Base-by-base conservation (phyloP, 2,797 vertebrate genomes). In the Phataginus tetradactyla region DNA sequence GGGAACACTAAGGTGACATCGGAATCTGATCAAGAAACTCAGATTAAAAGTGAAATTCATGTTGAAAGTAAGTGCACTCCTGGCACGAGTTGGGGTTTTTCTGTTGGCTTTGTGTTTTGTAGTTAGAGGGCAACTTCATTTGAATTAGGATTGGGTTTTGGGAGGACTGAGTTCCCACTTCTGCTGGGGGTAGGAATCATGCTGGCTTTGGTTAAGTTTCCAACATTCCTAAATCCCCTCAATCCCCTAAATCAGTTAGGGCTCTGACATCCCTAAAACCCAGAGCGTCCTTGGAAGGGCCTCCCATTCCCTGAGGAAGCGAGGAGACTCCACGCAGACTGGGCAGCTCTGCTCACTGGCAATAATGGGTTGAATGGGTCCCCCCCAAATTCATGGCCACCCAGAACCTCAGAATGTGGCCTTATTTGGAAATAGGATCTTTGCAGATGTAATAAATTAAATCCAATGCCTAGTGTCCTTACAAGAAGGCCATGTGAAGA, bases 21-120 rank as follows among this genome's bases (percentile, higher is more conserved):
- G 21, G 87, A 81, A 42, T 29, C 34, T 57, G 39, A 95, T 97
- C 96, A 90, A 80, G 92, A 95, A 72, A 80, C 80, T 55, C 68
- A 20, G 79, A 90, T 77, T 53, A 53, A 75, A 90, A 85, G 87
- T 15, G 66, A 75, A 89, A 83, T 90, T 77, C 91, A 27, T 21
- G 74, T 81, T 39, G 78, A 81, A 81, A 59, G 27, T 80, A 59
- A 80, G 91, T 25, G n/a, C 0, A 0, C 34, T 69, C 57, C 72
- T 34, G 32, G 90, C 42, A 45, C 1, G 0, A 25, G 10, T 1
- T 1, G 0, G 21, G 51, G 51, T 23, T 3, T 69, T 14, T 75
- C 64, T 27, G 12, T 5, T 37, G 29, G 53, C 23, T 78, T 27
- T 27, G 18, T 42, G 49, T 45, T 45, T 51, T 71, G 25, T 4